These are phyloP conservation scores for Amphimallon solstitiale DNA, from an alignment of 2,888 invertebrate genomes.

Conservation along the genomic window DNA sequence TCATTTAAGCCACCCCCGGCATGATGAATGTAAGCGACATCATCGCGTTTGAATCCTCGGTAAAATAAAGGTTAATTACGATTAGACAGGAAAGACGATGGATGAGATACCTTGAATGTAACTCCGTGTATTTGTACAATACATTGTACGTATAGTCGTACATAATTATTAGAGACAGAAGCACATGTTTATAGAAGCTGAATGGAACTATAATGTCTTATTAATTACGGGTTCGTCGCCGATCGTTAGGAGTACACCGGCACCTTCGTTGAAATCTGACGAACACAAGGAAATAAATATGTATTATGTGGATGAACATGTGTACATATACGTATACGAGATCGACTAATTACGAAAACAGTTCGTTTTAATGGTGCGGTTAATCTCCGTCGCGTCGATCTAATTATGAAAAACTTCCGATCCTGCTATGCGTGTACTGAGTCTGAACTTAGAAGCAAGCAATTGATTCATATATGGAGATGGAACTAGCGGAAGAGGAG, in stretches of 20 bases:
- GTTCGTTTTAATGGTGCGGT: conserved; percentile 2
- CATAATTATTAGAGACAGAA: not conserved
- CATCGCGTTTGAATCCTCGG: not conserved
- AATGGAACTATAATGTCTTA: not conserved
- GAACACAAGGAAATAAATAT: too few species aligned
- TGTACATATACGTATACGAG: not conserved
- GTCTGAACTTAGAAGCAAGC: too few species aligned
- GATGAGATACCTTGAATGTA: not conserved
- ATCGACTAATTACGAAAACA: not conserved
- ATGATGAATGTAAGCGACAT: not conserved
- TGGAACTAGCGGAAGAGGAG: too few species aligned
- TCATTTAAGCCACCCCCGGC: not conserved
- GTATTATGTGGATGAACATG: too few species aligned
- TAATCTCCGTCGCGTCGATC: not conserved
- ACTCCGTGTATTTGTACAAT: too few species aligned
- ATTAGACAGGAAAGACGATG: too few species aligned
- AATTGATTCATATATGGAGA: too few species aligned
- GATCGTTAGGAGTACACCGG: not conserved
- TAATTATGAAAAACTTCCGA: not conserved
- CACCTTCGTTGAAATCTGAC: not conserved
- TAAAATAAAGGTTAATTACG: conserved; percentile 11
- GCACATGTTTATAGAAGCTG: not conserved
- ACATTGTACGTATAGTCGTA: too few species aligned
- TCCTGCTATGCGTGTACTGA: not conserved
- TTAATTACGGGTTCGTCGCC: not conserved